Percentiles rank a stretch among this genome's conserved stretches.
phyloP scores from a whole-genome alignment of 2,797 vertebrate species.

The Novumbra hubbsi region DNA sequence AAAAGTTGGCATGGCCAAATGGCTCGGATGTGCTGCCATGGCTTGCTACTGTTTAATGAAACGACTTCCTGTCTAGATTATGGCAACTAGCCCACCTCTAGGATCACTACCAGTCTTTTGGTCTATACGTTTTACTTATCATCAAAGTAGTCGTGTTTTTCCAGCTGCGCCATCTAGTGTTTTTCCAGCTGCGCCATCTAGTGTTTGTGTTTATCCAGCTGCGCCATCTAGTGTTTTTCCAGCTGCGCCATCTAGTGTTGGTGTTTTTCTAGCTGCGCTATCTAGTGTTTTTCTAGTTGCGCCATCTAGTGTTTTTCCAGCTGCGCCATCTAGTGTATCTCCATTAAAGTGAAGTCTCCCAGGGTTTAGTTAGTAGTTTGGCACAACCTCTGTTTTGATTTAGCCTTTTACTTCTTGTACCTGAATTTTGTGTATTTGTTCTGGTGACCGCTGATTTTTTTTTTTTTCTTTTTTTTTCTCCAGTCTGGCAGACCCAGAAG shows the following conservation, averaged over 20 bases:
- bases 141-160: neutral
- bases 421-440: neutral
- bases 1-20: no score
- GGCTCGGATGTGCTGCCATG: neutral
- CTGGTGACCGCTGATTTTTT: slow-evolving; percentile 33
- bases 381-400: neutral
- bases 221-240: no score
- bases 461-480: no score
- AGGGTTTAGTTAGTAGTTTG: neutral
- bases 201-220: no score
- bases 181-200: no score
- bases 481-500: slow-evolving; percentile 71
- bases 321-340: no score
- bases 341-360: slow-evolving; percentile 30
- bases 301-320: no score
- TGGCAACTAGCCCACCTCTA: neutral
- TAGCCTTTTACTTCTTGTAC: neutral
- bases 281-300: no score
- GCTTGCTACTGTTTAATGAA: neutral
- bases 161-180: no score
- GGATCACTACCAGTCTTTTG: neutral
- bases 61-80: neutral
- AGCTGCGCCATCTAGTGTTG: no score
- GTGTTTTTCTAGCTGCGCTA: no score
- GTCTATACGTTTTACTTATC: neutral